Conservation (phyloP, 2,888 invertebrate genomes). For the Mythimna impura region DNA sequence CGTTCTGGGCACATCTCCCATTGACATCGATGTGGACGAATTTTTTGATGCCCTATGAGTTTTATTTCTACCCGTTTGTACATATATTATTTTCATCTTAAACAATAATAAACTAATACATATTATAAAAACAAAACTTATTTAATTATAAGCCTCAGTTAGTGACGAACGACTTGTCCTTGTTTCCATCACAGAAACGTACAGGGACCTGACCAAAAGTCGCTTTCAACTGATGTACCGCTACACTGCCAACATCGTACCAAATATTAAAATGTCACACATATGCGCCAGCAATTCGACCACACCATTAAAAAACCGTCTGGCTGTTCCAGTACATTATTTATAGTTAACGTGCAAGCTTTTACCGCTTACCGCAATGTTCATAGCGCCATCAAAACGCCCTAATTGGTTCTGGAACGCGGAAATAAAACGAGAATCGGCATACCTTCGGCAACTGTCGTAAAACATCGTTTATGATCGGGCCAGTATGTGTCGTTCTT, state of each 20-base stretch:
- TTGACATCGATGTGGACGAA: no score
- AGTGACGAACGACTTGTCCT: no score
- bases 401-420: slow-evolving; percentile 60
- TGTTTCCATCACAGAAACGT: not conserved
- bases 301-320: slow-evolving; percentile 12
- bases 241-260: not conserved
- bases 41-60: no score
- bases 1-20: no score
- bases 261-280: not conserved
- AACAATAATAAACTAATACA: no score
- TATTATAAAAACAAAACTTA: no score
- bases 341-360: slow-evolving; percentile 25
- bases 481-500: slow-evolving; percentile 36
- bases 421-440: slow-evolving; percentile 56
- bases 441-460: slow-evolving; percentile 41
- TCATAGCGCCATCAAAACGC: slow-evolving; percentile 57
- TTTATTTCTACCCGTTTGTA: no score
- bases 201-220: not conserved
- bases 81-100: no score
- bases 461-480: slow-evolving; percentile 57
- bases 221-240: not conserved
- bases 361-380: slow-evolving; percentile 43
- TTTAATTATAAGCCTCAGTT: no score
- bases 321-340: slow-evolving; percentile 10
- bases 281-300: not conserved